Base-by-base conservation (phyloP, 2,888 invertebrate genomes). In the Altica lythri region DNA sequence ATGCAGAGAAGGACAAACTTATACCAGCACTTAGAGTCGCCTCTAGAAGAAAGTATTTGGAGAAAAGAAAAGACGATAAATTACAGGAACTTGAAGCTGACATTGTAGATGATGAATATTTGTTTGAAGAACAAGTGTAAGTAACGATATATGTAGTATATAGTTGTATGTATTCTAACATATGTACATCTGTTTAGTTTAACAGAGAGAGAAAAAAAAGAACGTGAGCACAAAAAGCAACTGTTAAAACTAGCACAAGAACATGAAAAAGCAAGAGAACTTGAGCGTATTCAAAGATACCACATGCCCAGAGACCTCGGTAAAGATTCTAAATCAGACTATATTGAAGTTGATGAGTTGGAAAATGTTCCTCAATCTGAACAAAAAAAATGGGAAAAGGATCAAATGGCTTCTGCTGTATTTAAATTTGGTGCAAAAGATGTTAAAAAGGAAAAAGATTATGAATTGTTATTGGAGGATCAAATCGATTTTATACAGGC, bases 401-500 rank as follows among this genome's bases (percentile, higher is more conserved):
- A 97, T 72, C 95, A 96, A 76, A 88, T 98, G 79, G 89, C 89
- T 44, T 92, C 92, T 2, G 97, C 96, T 1, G 86, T 91, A 48
- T 92, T 93, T 72, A 88, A 88, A 68, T 95, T 96, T 80, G 98
- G 98, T 5, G 93, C 97, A 0, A 91, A 89, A 76, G 92, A 97
- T 81, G 87, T 88, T 10, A 75, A 77, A 62, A 78, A 71, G 52
- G 69, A 87, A 71, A 84, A 90, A 70, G 92, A 96, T 64, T 98
- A 98, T 79, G 96, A 98, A 59, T 80, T 96, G 19, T 78, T 98
- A 22, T 77, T 99, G 62, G 96, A 97, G 73, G 97, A 98, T 75
- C 93, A 97, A 77, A 96, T 99, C 68, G 95, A 98, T 72, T 99
- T 99, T 74, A 92, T 99, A 58, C 95, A 98, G 77, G 90, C 90